Evolutionary conservation across 2,113 vertebrate species (phyloP).

Genomic region (Tyto alba): DNA sequence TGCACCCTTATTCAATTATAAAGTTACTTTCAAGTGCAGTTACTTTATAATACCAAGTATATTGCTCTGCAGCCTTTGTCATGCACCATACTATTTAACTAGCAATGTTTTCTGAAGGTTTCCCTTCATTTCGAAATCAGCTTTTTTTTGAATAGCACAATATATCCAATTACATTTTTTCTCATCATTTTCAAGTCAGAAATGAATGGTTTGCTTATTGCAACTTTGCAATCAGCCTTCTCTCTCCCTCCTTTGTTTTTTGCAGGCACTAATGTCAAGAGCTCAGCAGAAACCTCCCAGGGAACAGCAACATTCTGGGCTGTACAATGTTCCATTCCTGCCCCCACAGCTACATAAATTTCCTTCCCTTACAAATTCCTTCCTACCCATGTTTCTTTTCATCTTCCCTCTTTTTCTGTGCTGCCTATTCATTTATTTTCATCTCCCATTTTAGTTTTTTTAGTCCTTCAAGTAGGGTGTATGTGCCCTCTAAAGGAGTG

Average conservation of each 20-base stretch:
- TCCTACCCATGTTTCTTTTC: background rate
- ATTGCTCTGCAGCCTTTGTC: conserved; percentile 53
- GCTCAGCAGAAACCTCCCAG: background rate
- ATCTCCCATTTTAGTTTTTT: background rate
- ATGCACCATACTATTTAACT: conserved; percentile 56
- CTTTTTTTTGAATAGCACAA: conserved; percentile 11
- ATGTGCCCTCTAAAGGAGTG: background rate
- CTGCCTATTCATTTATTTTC: conserved; percentile 44
- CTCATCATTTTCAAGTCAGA: conserved; percentile 13
- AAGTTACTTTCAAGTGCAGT: conserved; percentile 80
- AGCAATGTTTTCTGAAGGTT: conserved; percentile 29
- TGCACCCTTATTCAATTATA: conserved; percentile 77
- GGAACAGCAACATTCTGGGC: background rate
- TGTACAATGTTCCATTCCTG: background rate
- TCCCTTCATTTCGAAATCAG: conserved; percentile 22
- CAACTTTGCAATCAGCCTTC: background rate
- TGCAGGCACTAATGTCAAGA: background rate
- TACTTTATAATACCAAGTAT: conserved; percentile 69
- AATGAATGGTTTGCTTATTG: conserved; percentile 14
- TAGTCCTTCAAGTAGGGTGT: conserved; percentile 5
- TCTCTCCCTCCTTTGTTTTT: background rate
- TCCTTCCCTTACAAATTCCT: background rate
- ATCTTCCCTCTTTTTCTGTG: background rate
- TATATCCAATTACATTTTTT: conserved; percentile 19
- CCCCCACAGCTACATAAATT: background rate